A percentile compares a stretch with the other conserved stretches of the same genome.
Evolutionary conservation across 2,113 vertebrate species (phyloP).

Genomic region (Microcebus lehilahytsara): DNA sequence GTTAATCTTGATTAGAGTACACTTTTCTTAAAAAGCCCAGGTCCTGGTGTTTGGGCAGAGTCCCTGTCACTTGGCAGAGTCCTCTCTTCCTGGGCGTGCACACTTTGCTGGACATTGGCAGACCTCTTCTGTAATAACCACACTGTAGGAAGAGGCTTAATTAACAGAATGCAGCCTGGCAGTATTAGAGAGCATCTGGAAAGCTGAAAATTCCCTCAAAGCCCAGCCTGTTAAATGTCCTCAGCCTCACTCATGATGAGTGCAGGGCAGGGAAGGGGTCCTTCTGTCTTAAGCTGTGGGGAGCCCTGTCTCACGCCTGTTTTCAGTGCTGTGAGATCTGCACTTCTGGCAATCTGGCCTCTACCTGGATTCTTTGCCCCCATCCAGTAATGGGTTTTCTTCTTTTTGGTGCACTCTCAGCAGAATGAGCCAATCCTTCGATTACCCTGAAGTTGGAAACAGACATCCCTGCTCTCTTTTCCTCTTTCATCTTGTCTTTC

Average conservation of each 20-base stretch:
- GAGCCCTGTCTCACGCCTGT: not conserved
- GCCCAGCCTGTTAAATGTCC: not conserved
- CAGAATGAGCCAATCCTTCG: constrained; percentile 47
- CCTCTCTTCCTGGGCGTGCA: not conserved
- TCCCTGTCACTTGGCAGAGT: not conserved
- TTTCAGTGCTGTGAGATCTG: not conserved
- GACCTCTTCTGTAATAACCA: not conserved
- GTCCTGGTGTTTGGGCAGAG: not conserved
- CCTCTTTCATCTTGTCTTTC: constrained; percentile 31
- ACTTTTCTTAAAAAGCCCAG: not conserved
- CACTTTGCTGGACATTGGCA: not conserved
- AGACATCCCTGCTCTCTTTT: not conserved
- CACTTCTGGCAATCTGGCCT: constrained; percentile 49
- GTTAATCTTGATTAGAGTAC: not conserved
- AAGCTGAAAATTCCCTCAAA: constrained; percentile 39
- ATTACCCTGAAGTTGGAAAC: constrained; percentile 45
- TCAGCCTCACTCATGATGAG: not conserved
- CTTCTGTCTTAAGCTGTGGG: constrained; percentile 2
- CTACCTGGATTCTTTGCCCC: constrained; percentile 9
- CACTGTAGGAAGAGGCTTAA: constrained; percentile 49
- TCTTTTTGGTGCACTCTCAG: constrained; percentile 50
- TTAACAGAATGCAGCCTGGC: constrained; percentile 60
- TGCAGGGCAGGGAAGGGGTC: not conserved
- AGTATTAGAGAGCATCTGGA: constrained; percentile 41
- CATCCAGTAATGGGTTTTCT: constrained; percentile 26